Conservation (phyloP, 2,113 vertebrate genomes). For the Ploceus nigricollis region DNA sequence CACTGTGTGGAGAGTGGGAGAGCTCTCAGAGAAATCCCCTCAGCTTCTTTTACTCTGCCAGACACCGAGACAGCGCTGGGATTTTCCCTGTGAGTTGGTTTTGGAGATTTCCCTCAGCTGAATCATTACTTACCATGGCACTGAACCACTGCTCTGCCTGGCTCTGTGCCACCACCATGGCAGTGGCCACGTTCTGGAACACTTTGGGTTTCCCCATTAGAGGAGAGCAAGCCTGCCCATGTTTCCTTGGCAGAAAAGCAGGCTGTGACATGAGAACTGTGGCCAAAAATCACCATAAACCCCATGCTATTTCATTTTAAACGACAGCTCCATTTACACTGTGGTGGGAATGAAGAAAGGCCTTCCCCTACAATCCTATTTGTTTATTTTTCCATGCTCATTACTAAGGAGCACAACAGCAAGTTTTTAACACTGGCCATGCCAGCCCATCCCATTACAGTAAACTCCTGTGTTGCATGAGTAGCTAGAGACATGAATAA, state of each 20-base stretch:
- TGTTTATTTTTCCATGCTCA: background rate
- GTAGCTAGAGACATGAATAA: background rate
- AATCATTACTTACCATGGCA: background rate
- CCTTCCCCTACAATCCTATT: background rate
- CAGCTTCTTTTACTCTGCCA: background rate
- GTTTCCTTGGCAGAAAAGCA: slow-evolving; percentile 9
- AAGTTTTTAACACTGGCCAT: background rate
- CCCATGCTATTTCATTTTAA: background rate
- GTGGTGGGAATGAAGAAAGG: background rate
- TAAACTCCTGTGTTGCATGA: background rate
- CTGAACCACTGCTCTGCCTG: background rate
- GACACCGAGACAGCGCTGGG: background rate
- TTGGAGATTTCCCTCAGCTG: background rate
- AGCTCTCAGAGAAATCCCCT: background rate
- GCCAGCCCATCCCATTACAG: background rate
- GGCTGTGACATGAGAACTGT: background rate
- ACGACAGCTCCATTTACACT: background rate
- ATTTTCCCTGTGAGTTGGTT: background rate
- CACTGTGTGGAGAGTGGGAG: background rate
- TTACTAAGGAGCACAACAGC: background rate
- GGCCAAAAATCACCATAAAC: background rate
- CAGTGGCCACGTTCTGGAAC: background rate
- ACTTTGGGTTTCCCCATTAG: background rate
- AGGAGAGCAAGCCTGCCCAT: background rate
- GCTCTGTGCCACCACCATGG: background rate